Evolutionary conservation across 2,797 vertebrate genomes (phyloP), one percentile per base, ranked within the genome.

Genomic region (Pangasius sanitwongsei): DNA sequence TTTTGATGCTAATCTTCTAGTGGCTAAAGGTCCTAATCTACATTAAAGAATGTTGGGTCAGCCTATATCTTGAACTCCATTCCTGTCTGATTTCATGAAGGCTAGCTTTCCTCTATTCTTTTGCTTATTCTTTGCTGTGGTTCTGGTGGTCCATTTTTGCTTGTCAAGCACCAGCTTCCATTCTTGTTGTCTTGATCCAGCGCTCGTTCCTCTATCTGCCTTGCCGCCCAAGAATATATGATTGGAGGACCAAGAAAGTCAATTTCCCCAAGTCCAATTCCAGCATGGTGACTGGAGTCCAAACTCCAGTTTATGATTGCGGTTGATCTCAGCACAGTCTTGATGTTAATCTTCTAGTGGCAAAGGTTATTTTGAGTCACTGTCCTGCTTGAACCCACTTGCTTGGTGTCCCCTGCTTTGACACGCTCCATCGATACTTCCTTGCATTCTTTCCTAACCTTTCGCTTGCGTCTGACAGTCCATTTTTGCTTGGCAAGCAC

Each of bases 391-490:
- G 44, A 85, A 55, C 34, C 31, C 59, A 9, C 48, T 80, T 31
- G 41, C 31, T 55, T 48, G 4, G 69, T 41, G 25, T 87, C 44
- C 8, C 20, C 20, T 37, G 1, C 20, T 53, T 65, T 69, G 44
- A 31, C 50, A 23, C 6, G 5, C 84, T 48, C 23, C 20, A 18
- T 31, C 63, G 37, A 25, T 57, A 25, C 72, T 20, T 75, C 44
- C 78, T 57, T 75, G 57, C 80, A n/a, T 84, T 84, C 78, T 72
- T 80, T 77, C 69, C 69, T 83, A 57, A 57, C 59, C 67, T 63
- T 86, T 65, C 9, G 34, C 61, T 57, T 41, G 81, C 2, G 9
- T 69, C 48, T 65, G 61, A 20, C 25, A 6, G 34, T 50, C 69
- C 20, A 2, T 57, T 57, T 55, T 55, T 67, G 48, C 81, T 87